These are phyloP conservation scores for Drosophila anomalata DNA, from an alignment of 2,888 invertebrate species.

Conservation along the genomic window DNA sequence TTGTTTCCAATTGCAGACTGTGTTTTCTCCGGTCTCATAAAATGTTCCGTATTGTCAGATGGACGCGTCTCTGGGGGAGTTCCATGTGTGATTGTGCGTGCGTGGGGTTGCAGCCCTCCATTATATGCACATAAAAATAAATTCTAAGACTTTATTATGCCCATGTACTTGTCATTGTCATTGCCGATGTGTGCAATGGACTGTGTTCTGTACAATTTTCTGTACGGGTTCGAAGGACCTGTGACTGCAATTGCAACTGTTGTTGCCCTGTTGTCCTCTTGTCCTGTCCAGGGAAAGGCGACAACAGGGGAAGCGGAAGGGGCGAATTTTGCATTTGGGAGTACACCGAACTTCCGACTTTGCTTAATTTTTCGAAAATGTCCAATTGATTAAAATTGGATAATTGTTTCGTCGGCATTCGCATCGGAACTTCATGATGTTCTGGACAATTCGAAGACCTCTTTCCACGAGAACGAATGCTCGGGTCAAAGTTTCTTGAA, in stretches of 20 bases:
- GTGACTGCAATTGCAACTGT: constrained; percentile 50
- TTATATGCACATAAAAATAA: constrained; percentile 79
- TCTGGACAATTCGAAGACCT: constrained; percentile 20
- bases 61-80: constrained; percentile 76
- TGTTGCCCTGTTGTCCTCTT: constrained; percentile 16
- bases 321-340: constrained; percentile 61
- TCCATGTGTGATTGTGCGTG: constrained; percentile 48
- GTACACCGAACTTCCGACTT: constrained; percentile 36
- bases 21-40: constrained; percentile 58
- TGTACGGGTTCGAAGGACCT: constrained; percentile 21
- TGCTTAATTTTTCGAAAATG: constrained; percentile 74
- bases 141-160: constrained; percentile 79
- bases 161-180: constrained; percentile 78
- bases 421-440: constrained; percentile 28
- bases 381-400: constrained; percentile 73
- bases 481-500: constrained; percentile 19
- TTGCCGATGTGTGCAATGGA: constrained; percentile 72
- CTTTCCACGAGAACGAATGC: background rate
- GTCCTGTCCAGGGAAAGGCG: background rate
- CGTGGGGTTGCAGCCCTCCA: constrained; percentile 60
- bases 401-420: constrained; percentile 62
- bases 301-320: constrained; percentile 9
- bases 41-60: constrained; percentile 64
- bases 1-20: constrained; percentile 18
- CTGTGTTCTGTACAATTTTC: constrained; percentile 48